A percentile compares a stretch with the other conserved stretches of the same genome.
Conservation (phyloP, 2,888 invertebrate genomes). For the Imbricaverruca yamaguchii region DNA sequence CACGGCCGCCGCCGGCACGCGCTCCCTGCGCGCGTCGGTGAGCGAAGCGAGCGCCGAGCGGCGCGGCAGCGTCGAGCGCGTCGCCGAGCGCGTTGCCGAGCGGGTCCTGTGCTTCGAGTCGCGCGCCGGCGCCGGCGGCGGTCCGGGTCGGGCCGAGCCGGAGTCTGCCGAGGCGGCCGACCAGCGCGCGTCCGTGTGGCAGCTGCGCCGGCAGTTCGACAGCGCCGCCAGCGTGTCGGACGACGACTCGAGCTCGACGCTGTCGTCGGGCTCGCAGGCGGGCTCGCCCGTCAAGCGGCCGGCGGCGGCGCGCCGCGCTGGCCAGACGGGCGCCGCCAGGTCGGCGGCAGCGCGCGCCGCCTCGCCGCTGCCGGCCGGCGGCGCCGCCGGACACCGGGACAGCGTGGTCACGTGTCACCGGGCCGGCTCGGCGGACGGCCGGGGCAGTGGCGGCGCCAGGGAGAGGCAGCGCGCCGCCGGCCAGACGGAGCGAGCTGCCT, state of each 20-base stretch:
- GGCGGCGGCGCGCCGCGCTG: background rate
- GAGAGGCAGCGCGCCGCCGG: too few relatives aligned
- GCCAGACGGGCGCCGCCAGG: too few relatives aligned
- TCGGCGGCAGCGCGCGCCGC: too few relatives aligned
- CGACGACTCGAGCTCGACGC: slow-evolving; percentile 13
- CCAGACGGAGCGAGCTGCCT: too few relatives aligned
- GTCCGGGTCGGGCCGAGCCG: background rate
- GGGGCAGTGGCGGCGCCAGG: too few relatives aligned
- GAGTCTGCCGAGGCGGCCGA: background rate
- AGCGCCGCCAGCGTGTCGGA: background rate
- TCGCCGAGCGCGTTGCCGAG: background rate
- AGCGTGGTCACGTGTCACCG: too few relatives aligned
- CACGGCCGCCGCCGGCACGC: background rate
- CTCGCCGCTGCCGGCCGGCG: too few relatives aligned
- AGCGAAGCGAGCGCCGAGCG: background rate
- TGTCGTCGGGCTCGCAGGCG: slow-evolving; percentile 2
- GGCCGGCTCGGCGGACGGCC: too few relatives aligned
- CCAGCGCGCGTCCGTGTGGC: background rate
- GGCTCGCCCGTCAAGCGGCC: background rate
- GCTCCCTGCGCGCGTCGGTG: background rate
- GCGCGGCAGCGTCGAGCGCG: background rate
- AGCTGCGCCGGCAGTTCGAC: slow-evolving; percentile 16
- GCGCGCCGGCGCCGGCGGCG: background rate
- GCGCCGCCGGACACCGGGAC: too few relatives aligned
- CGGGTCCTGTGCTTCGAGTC: slow-evolving; percentile 1